A percentile compares a stretch with the other conserved stretches of the same genome.
phyloP scores from a whole-genome alignment of 2,888 invertebrate species.

The Molorchus minor region DNA sequence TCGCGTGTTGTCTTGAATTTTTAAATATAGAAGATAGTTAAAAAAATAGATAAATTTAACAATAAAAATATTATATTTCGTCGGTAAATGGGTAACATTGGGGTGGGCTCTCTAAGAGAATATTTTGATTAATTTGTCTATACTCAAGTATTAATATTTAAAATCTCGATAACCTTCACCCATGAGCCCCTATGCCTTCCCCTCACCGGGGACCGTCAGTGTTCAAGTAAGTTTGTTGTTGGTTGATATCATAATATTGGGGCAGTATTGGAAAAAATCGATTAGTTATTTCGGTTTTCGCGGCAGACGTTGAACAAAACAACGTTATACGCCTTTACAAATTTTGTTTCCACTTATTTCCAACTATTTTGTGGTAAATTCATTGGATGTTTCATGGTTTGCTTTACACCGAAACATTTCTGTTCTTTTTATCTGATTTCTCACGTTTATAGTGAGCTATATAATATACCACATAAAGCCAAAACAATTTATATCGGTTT shows the following conservation, averaged over 20 bases:
- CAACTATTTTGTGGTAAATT: not conserved
- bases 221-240: not conserved
- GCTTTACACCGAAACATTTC: not conserved
- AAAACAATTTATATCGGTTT: not conserved
- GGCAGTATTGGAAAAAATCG: not conserved
- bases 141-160: no score
- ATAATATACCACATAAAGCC: not conserved
- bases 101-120: no score
- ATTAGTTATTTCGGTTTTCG: not conserved
- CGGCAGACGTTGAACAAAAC: not conserved
- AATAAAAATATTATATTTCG: no score
- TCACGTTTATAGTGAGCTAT: not conserved
- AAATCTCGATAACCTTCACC: no score
- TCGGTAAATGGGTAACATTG: no score
- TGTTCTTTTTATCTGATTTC: not conserved
- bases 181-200: no score
- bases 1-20: no score
- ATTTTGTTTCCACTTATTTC: constrained; percentile 5
- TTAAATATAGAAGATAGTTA: no score
- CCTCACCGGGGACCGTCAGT: no score
- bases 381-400: not conserved
- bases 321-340: constrained; percentile 1
- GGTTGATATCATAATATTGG: not conserved
- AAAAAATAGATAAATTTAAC: no score
- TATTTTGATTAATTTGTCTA: no score